Percentiles rank a stretch among this genome's conserved stretches.
These are phyloP conservation scores for Ditylenchus dipsaci DNA, from an alignment of 1,140 invertebrate species.

Conservation along the genomic window DNA sequence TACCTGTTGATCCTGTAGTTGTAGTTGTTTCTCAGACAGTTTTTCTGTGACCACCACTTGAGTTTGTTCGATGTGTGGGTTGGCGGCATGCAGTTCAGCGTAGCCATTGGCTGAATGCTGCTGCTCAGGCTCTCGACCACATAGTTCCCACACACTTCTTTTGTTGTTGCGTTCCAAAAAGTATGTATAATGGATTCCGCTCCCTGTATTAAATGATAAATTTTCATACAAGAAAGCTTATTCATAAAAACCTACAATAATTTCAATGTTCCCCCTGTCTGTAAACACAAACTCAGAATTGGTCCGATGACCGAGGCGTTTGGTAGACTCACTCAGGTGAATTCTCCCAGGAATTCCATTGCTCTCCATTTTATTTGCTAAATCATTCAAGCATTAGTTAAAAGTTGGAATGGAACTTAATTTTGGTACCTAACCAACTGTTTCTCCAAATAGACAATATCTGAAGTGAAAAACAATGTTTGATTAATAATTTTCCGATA, in stretches of 20 bases:
- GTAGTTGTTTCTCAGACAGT: not conserved
- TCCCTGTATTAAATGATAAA: too few relatives aligned
- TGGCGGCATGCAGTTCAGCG: slow-evolving; percentile 42
- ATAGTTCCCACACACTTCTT: slow-evolving; percentile 54
- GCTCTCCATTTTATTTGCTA: slow-evolving; percentile 44
- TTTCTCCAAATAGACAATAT: slow-evolving; percentile 72
- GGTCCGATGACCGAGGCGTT: slow-evolving; percentile 38
- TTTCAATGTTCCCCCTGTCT: slow-evolving; percentile 45
- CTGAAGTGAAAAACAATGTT: slow-evolving; percentile 38
- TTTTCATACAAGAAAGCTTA: too few relatives aligned
- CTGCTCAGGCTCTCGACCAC: slow-evolving; percentile 31
- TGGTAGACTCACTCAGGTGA: slow-evolving; percentile 46
- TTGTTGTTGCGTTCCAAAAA: slow-evolving; percentile 54
- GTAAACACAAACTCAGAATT: slow-evolving; percentile 48
- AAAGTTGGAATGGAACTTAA: too few relatives aligned
- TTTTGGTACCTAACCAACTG: slow-evolving; percentile 62
- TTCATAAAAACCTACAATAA: slow-evolving; percentile 42
- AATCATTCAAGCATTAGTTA: too few relatives aligned
- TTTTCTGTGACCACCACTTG: not conserved
- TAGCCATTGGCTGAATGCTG: slow-evolving; percentile 51
- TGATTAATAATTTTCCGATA: too few relatives aligned
- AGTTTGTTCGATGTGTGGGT: not conserved
- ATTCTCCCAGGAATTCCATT: slow-evolving; percentile 47
- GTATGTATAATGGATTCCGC: slow-evolving; percentile 60
- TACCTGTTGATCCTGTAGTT: too few relatives aligned